Conservation (phyloP, 2,113 vertebrate species). For the Istiophorus platypterus region DNA sequence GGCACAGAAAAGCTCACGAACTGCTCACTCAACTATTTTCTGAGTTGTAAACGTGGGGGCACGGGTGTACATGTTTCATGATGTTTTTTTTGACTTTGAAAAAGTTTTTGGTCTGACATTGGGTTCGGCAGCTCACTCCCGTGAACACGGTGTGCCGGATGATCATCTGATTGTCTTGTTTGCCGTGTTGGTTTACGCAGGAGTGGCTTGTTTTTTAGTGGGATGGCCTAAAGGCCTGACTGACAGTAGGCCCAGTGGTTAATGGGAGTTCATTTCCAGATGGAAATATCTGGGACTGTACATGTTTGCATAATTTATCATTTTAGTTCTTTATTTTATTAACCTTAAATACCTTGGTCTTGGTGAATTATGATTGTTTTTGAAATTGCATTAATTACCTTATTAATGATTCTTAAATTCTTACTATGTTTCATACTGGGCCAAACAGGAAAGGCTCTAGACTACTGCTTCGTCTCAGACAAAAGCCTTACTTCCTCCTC, state of each 20-base stretch:
- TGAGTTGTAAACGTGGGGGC: background rate
- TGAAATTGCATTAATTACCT: background rate
- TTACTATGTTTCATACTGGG: background rate
- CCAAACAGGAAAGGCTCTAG: slow-evolving; percentile 64
- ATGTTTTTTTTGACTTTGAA: slow-evolving; percentile 53
- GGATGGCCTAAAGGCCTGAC: slow-evolving; percentile 36
- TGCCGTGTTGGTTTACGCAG: slow-evolving; percentile 47
- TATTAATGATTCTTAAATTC: background rate
- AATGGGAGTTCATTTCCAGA: background rate
- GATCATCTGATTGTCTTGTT: slow-evolving; percentile 50
- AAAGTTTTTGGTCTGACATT: slow-evolving; percentile 74
- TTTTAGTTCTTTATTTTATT: background rate
- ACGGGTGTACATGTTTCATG: background rate
- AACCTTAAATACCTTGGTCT: background rate
- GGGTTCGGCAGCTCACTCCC: slow-evolving; percentile 24
- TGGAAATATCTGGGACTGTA: background rate
- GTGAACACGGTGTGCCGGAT: slow-evolving; percentile 34
- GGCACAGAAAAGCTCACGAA: background rate
- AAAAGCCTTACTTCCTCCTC: slow-evolving; percentile 69
- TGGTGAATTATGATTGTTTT: background rate
- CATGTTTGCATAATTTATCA: background rate
- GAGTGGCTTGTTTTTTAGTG: slow-evolving; percentile 51
- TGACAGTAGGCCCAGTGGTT: slow-evolving; percentile 25
- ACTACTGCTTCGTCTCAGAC: slow-evolving; percentile 47
- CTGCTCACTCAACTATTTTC: no score